phyloP scores from a whole-genome alignment of 2,113 vertebrate species.

The Haliaeetus leucogaster region DNA sequence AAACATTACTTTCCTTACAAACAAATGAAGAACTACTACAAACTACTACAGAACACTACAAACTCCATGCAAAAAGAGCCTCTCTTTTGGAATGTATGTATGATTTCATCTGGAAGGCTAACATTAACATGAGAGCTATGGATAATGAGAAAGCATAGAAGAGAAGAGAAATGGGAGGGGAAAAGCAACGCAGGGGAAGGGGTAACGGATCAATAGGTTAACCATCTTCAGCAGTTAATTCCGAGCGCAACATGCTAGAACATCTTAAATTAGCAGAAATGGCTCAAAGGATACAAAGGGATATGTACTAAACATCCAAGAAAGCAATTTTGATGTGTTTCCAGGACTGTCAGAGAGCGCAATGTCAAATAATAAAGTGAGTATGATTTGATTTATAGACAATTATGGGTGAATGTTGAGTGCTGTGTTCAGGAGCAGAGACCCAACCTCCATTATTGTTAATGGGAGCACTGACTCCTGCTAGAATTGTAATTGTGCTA shows the following conservation, averaged over 20 bases:
- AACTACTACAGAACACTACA: neutral
- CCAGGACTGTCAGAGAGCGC: neutral
- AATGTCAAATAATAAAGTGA: neutral
- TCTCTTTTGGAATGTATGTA: neutral
- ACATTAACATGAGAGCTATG: neutral
- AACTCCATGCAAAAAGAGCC: neutral
- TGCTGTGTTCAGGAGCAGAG: neutral
- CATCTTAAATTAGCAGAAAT: neutral
- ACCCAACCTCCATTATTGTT: neutral
- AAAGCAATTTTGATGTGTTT: neutral
- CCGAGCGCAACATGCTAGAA: neutral
- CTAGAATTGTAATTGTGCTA: neutral
- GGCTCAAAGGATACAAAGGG: neutral
- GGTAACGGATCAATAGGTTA: neutral
- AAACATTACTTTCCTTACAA: neutral
- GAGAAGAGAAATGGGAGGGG: neutral
- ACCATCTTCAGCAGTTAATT: neutral
- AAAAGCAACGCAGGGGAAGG: neutral
- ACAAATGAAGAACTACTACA: neutral
- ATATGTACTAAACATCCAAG: neutral
- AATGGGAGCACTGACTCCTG: conserved; percentile 1
- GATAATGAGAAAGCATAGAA: neutral
- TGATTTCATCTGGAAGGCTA: neutral
- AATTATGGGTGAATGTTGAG: neutral
- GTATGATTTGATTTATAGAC: conserved; percentile 18